Base-by-base conservation (phyloP, 2,797 vertebrate species). In the Hoplostethus atlanticus region DNA sequence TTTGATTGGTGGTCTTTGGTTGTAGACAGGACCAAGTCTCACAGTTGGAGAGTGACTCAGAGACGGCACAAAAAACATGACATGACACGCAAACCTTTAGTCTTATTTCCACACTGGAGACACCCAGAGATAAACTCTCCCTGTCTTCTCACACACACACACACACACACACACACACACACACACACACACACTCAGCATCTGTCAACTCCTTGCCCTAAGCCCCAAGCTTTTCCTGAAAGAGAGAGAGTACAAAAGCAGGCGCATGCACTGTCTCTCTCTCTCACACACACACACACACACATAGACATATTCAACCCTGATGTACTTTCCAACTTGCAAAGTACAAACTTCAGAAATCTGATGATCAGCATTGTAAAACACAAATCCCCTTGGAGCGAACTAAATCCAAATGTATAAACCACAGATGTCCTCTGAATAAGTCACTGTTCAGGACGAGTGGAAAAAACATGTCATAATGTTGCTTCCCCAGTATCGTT, bases 121-220 rank as follows among this genome's bases (percentile, higher is more conserved):
- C 34, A 79, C 40, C 21, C 28, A 51, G 52, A 77, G 38, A 68
- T 51, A 54, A 3, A 38, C 55, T 69, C 51, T 48, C n/a, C 46
- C 16, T 64, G 38, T 55, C 52, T 64, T 72, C 52, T 1, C 21
- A 72, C 59, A 68, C 62, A 55, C 1, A 4, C 64, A 48, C 51
- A 71, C 50, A 21, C 21, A 72, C 59, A 68, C 62, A 55, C 1
- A 4, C 64, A 48, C 51, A 71, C 50, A 21, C 21, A 72, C 59
- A 21, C 21, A 72, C 59, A 68, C 62, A 55, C 1, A 4, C 64
- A 48, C 51, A 71, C 50, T 66, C 52, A 85, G 71, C 73, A 86
- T 64, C 75, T 83, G 71, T 81, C 71, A 81, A 76, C 46, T 69
- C 66, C 73, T 68, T 69, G 63, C 65, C 48, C 16, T 0, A n/a